phyloP scores from a whole-genome alignment of 2,797 vertebrate species.

The Sebastolobus altivelis region DNA sequence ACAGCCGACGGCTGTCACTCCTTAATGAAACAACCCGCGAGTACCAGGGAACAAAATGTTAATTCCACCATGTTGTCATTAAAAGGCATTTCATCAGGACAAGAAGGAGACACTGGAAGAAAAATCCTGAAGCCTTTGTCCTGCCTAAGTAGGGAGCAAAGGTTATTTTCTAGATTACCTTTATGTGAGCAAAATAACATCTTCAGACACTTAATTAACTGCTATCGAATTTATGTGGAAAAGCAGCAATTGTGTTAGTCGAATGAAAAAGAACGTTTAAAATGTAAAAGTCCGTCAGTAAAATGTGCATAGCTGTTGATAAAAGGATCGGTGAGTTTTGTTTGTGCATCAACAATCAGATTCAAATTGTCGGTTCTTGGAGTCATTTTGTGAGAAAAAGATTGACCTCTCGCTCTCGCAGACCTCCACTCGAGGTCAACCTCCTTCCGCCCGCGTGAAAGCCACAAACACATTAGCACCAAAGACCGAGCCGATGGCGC shows the following conservation, averaged over 20 bases:
- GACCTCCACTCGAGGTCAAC: constrained; percentile 50
- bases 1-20: constrained; percentile 39
- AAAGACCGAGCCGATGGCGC: constrained; percentile 9
- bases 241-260: not conserved
- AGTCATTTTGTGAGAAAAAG: constrained; percentile 25
- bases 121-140: constrained; percentile 53
- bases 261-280: constrained; percentile 17
- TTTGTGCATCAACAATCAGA: constrained; percentile 8
- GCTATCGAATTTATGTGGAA: constrained; percentile 4
- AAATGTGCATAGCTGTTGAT: constrained; percentile 7
- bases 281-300: not conserved
- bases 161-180: constrained; percentile 7
- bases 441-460: constrained; percentile 38
- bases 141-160: constrained; percentile 41
- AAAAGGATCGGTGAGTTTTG: constrained; percentile 5
- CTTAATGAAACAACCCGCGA: constrained; percentile 38
- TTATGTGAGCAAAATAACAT: constrained; percentile 32
- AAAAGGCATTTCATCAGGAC: constrained; percentile 57
- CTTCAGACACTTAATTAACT: constrained; percentile 9
- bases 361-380: not conserved
- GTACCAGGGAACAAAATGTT: constrained; percentile 47
- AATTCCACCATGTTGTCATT: constrained; percentile 59
- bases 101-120: constrained; percentile 40
- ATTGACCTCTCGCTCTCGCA: constrained; percentile 17
- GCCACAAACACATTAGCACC: constrained; percentile 39